These are phyloP conservation scores for Lasiurus borealis DNA, from an alignment of 2,113 vertebrate species.

Conservation along the genomic window DNA sequence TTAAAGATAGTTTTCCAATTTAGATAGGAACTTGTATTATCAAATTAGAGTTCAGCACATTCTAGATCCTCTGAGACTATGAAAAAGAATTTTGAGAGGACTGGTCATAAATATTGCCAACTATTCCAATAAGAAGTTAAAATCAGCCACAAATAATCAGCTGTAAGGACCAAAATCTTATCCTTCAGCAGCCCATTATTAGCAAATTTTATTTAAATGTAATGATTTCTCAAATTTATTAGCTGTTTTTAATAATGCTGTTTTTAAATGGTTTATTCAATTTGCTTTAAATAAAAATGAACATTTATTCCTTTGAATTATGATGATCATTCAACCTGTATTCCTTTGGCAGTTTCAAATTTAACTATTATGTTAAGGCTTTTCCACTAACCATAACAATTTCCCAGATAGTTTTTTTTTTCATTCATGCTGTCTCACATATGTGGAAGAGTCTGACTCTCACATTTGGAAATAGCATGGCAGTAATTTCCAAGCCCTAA, in stretches of 20 bases:
- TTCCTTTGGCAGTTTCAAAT: slow-evolving; percentile 56
- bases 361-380: slow-evolving; percentile 66
- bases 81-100: background rate
- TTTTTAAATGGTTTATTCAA: slow-evolving; percentile 64
- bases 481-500: slow-evolving; percentile 30
- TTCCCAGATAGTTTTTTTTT: slow-evolving; percentile 61
- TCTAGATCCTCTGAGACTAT: background rate
- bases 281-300: slow-evolving; percentile 69
- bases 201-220: slow-evolving; percentile 33
- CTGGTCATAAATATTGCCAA: background rate
- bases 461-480: slow-evolving; percentile 58
- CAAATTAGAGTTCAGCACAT: background rate
- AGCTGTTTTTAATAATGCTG: background rate
- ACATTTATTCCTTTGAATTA: slow-evolving; percentile 58
- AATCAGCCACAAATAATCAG: background rate
- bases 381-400: slow-evolving; percentile 68
- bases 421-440: background rate
- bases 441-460: slow-evolving; percentile 42
- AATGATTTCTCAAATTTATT: slow-evolving; percentile 41
- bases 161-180: background rate
- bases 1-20: slow-evolving; percentile 36
- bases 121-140: slow-evolving; percentile 15
- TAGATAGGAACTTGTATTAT: background rate
- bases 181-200: background rate
- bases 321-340: slow-evolving; percentile 68